phyloP scores from a whole-genome alignment of 2,113 vertebrate species.

The Pelusios castaneus region DNA sequence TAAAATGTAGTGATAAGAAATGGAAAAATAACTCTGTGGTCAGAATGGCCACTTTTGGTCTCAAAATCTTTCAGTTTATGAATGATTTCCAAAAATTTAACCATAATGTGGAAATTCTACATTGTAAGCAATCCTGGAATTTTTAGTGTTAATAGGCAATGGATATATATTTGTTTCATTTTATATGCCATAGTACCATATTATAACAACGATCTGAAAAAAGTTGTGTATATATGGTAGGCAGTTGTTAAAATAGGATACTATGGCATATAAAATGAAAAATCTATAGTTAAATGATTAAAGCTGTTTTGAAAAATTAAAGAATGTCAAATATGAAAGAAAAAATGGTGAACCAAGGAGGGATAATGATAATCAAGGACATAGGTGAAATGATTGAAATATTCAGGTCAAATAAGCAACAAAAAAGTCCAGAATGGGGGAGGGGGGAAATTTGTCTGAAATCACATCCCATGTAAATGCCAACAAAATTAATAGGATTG shows the following conservation, averaged over 20 bases:
- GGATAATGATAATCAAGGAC: neutral
- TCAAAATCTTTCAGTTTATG: constrained; percentile 3
- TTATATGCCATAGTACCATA: too few relatives aligned
- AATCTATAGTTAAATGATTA: neutral
- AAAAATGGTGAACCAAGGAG: neutral
- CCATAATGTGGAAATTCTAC: neutral
- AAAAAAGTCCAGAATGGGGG: neutral
- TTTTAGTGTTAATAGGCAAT: neutral
- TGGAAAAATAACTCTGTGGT: neutral
- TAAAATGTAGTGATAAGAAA: neutral
- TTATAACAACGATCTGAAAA: too few relatives aligned
- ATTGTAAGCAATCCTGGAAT: neutral
- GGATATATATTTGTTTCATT: too few relatives aligned
- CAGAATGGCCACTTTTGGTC: neutral
- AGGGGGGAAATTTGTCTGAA: neutral
- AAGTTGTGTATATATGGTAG: too few relatives aligned
- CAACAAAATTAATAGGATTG: neutral
- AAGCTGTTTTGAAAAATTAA: neutral
- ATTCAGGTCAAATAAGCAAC: neutral
- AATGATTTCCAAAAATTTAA: neutral
- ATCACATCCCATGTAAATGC: neutral
- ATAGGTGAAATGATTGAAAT: neutral
- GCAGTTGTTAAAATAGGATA: too few relatives aligned
- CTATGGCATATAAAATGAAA: neutral
- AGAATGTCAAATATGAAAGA: neutral